Base-by-base conservation (phyloP, 2,888 invertebrate species). In the Pocota personata region DNA sequence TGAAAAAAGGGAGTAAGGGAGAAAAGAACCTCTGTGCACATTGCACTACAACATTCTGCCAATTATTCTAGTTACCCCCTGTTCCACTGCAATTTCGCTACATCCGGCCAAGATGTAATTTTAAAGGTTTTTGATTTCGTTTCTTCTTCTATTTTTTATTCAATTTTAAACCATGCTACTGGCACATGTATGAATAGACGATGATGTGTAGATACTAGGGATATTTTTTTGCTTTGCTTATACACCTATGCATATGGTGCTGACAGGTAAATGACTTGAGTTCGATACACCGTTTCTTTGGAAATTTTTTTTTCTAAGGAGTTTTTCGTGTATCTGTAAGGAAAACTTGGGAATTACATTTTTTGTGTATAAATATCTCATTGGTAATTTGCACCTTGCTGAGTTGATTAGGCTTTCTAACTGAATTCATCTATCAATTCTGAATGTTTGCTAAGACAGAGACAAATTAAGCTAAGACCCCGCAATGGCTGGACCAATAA, bases 41-140 rank as follows among this genome's bases (percentile, higher is more conserved):
- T 67, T 58, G 58, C 50, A 62, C 55, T 60, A 64, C 86, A 66
- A 66, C 48, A 52, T 73, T 83, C 66, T 76, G 35, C 86, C 80
- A 86, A 86, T 86, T 86, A 86, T 86, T 86, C 80, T 83, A 80
- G 76, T 60, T 86, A 58, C 82, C 82, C 75, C 76, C 72, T 79
- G 79, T 80, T 87, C 76, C 73, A 72, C 60, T 57, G 87, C 87
- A 87, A 87, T 87, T 87, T 87, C 76, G 71, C 83, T 83, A 87
- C 87, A 87, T 87, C 87, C 87, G 87, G 87, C 80, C 77, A 73
- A 87, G 87, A 87, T 87, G 87, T 80, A 87, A 83, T 87, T 87
- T 87, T 69, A 87, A 77, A 75, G 83, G 76, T 84, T 84, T 80
- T 77, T 67, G 64, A 75, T 75, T 64, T 64, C 64, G 55, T 75